Percentiles rank a stretch among this genome's conserved stretches.
Conservation (phyloP, 2,113 vertebrate genomes). For the Stomatorhinus ivindoensis region DNA sequence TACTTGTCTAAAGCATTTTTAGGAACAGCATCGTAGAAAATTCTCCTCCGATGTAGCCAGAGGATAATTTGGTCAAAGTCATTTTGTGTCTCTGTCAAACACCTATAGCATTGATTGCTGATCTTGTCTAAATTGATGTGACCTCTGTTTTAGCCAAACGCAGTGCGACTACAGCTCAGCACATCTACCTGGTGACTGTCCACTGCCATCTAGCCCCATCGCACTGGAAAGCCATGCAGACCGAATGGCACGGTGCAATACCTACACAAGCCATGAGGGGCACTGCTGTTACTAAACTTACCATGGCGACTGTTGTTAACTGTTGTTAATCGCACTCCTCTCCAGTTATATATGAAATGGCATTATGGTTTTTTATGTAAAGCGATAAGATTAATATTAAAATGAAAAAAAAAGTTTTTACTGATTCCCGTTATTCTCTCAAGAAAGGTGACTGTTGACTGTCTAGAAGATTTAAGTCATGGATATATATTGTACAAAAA, state of each 20-base stretch:
- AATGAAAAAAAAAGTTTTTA: neutral
- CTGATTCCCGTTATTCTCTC: neutral
- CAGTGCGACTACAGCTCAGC: neutral
- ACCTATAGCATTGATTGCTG: neutral
- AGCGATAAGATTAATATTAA: neutral
- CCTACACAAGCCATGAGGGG: neutral
- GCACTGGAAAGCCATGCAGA: neutral
- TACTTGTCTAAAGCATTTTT: neutral
- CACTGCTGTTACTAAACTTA: neutral
- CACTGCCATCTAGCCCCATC: neutral
- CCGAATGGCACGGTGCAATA: neutral
- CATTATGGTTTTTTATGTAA: neutral
- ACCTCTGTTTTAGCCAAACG: neutral
- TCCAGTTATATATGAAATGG: neutral
- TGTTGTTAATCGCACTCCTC: neutral
- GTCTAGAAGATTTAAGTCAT: neutral
- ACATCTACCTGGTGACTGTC: neutral
- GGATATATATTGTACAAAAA: constrained; percentile 4
- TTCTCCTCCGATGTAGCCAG: neutral
- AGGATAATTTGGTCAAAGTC: neutral
- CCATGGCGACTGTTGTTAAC: neutral
- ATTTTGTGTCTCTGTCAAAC: neutral
- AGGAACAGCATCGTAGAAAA: neutral
- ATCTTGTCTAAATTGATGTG: neutral
- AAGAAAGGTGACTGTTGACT: neutral